Base-by-base conservation (phyloP, 1,140 invertebrate species). In the Dinothrombium tinctorium region DNA sequence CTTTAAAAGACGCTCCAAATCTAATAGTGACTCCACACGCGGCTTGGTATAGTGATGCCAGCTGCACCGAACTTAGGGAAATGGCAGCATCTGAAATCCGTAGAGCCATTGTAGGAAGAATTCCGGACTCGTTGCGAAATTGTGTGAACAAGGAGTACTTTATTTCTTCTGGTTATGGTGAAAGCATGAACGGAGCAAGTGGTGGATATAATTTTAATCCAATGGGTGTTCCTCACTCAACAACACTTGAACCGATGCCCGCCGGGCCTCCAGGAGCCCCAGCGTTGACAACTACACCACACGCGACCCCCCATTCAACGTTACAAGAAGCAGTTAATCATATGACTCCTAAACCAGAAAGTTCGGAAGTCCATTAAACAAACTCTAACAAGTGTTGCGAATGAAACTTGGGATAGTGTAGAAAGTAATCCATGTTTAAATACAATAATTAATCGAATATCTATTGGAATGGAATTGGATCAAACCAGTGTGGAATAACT, bases 71-170 rank as follows among this genome's bases (percentile, higher is more conserved):
- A 64, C 68, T 99, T 51, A 58, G 90, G 45, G 87, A 95, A 68
- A 94, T 94, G 83, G 92, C 92, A 45, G 92, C 92, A 21, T 80
- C 75, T 48, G 92, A 99, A 67, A 92, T 98, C 51, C 71, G 92
- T 53, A 72, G 90, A 57, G 92, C 90, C 40, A 92, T 99, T 53
- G 76, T 92, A 45, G 89, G 89, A 45, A 75, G 86, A 58, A 92
- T 96, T 60, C 92, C 92, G 38, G 86, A 94, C 56, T 82, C 78
- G 57, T 69, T 96, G 58, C 69, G 89, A 55, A 95, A 95, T 69
- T 95, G 89, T 67, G 87, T 96, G 56, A 96, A 96, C 68, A 94
- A 94, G 67, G 87, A 94, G 65, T 92, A 87, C 63, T 86, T 89
- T 67, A 41, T 46, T 1, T 48, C 43, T 12, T 45, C 41, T 20